Evolutionary conservation across 2,797 vertebrate species (phyloP), one percentile per base, ranked within the genome.

Genomic region (Channa striata): DNA sequence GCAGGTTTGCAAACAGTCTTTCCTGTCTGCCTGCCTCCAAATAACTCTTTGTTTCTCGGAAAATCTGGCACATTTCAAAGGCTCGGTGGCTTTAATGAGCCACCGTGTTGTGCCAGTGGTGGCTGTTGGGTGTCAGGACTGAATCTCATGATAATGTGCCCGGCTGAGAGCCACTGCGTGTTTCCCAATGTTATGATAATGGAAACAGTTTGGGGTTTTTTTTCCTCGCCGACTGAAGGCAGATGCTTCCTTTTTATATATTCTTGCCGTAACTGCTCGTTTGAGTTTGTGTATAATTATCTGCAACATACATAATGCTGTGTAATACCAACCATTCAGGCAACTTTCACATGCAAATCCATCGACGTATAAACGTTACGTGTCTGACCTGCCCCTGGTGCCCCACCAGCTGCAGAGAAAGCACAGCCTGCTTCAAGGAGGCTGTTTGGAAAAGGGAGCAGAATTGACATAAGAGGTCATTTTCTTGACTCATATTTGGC

Each of bases 391-490:
- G 34, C 71, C 39, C 39, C 66, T 73, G 62, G 56, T 6, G 49
- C 57, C 59, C 62, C 16, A 54, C 19, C 16, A 58, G 78, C 80
- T 72, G 71, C 56, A 44, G 67, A 14, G 48, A 60, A 42, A 77
- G 72, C 58, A 66, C 77, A 62, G 56, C 67, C 43, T 19, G 9
- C 70, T 72, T 90, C 65, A 68, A 82, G 81, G 74, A 78, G 64
- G 21, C 59, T 72, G 72, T 74, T 68, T 77, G 51, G 46, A 66
- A 56, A 72, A 62, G 69, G 66, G 64, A 85, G 87, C 86, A 91
- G 78, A 89, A 92, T 88, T 92, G 85, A 89, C 83, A 88, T 74
- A 81, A 87, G 86, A 84, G 89, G 91, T 92, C 89, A 90, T 86
- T 84, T 85, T 70, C 77, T 81, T 75, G 76, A 84, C 86, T 92